A percentile compares a stretch with the other conserved stretches of the same genome.
phyloP scores from a whole-genome alignment of 2,888 invertebrate species.

The Aphrophora alni region DNA sequence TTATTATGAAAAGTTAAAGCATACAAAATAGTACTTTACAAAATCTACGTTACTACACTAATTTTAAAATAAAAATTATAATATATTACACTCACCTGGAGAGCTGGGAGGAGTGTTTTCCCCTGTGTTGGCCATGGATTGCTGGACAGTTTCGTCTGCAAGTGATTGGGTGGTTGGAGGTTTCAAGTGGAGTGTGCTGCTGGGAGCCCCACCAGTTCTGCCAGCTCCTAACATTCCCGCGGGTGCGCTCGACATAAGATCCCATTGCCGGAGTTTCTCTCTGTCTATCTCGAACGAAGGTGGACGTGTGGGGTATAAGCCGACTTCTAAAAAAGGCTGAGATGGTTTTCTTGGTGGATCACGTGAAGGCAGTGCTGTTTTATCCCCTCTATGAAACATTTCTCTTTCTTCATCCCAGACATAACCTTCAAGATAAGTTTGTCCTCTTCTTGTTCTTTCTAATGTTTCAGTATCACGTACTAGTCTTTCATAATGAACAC shows the following conservation, averaged over 20 bases:
- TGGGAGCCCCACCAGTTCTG: background rate
- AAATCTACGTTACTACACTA: too few species aligned
- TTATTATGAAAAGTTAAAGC: too few species aligned
- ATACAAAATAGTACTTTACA: background rate
- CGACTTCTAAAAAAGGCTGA: constrained; percentile 60
- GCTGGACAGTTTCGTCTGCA: background rate
- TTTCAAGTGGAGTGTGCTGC: background rate
- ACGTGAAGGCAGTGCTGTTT: constrained; percentile 32
- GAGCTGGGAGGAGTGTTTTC: constrained; percentile 34
- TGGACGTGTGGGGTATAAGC: constrained; percentile 57
- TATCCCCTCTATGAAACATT: constrained; percentile 53
- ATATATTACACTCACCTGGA: constrained; percentile 33
- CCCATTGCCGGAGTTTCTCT: constrained; percentile 87
- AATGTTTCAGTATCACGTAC: constrained; percentile 62
- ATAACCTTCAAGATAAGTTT: constrained; percentile 55
- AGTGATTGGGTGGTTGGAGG: background rate
- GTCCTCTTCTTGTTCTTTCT: constrained; percentile 57
- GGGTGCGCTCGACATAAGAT: constrained; percentile 83
- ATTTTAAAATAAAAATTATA: background rate
- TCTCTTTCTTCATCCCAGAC: constrained; percentile 58
- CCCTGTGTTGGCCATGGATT: background rate
- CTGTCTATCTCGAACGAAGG: constrained; percentile 70
- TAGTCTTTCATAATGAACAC: constrained; percentile 65
- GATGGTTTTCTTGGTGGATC: constrained; percentile 41
- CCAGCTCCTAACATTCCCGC: constrained; percentile 55